Evolutionary conservation across 2,113 vertebrate genomes (phyloP).

Genomic region (Hepsetus odoe): DNA sequence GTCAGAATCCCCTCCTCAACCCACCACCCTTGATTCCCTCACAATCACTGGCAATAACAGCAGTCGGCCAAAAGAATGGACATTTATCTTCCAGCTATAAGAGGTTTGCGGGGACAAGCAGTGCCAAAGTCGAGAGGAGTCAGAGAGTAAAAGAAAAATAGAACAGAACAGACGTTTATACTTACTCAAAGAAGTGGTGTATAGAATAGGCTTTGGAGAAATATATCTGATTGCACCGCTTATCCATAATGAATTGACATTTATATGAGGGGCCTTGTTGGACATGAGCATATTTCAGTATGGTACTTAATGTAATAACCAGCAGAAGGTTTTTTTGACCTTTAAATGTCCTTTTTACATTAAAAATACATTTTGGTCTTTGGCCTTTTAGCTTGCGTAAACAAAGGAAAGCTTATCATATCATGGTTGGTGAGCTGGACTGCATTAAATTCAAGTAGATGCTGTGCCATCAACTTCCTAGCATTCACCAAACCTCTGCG

Average conservation of each 20-base stretch:
- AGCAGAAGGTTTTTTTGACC: too few species aligned
- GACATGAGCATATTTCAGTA: too few species aligned
- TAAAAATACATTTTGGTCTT: too few species aligned
- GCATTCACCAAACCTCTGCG: too few species aligned
- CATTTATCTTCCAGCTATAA: conserved; percentile 5
- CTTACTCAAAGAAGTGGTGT: not conserved
- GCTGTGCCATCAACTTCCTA: too few species aligned
- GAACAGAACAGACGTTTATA: not conserved
- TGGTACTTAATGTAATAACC: too few species aligned
- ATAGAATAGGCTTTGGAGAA: not conserved
- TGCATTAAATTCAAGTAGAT: too few species aligned
- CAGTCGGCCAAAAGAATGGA: conserved; percentile 6
- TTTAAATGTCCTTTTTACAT: too few species aligned
- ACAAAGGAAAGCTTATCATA: too few species aligned
- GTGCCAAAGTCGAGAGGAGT: not conserved
- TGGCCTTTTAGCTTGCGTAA: too few species aligned
- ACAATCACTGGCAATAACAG: conserved; percentile 33
- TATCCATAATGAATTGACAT: not conserved
- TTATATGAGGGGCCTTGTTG: too few species aligned
- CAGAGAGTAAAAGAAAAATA: not conserved
- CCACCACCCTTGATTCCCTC: conserved; percentile 34
- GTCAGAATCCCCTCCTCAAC: conserved; percentile 10
- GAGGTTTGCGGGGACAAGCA: not conserved
- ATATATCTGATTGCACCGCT: not conserved
- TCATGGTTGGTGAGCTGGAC: too few species aligned